phyloP scores from a whole-genome alignment of 2,888 invertebrate species.

The Adelognathus sp. region DNA sequence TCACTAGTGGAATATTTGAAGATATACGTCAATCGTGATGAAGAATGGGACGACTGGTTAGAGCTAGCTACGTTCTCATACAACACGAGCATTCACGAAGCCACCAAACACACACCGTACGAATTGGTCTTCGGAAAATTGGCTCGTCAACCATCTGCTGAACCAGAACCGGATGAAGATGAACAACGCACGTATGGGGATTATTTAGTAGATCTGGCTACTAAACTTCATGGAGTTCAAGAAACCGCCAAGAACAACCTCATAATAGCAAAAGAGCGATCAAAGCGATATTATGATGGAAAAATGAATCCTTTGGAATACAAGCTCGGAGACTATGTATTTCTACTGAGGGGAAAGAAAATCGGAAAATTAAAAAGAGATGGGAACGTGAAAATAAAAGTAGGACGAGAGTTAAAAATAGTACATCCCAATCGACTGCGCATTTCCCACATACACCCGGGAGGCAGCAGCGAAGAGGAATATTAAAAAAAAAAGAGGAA shows the following conservation, averaged over 20 bases:
- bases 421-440: constrained; percentile 13
- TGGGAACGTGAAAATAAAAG: constrained; percentile 1
- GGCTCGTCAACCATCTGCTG: background rate
- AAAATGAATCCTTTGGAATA: background rate
- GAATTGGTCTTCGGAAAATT: background rate
- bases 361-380: constrained; percentile 27
- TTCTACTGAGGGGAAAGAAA: constrained; percentile 12
- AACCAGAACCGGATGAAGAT: background rate
- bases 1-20: background rate
- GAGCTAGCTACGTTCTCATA: background rate
- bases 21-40: background rate
- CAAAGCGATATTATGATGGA: background rate
- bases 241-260: background rate
- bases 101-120: too few species aligned
- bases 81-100: background rate
- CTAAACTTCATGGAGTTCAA: background rate
- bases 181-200: background rate
- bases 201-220: background rate
- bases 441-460: background rate
- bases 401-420: background rate
- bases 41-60: constrained; percentile 19
- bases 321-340: constrained; percentile 13
- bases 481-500: background rate
- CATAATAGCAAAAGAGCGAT: background rate
- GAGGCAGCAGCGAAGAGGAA: background rate